Base-by-base conservation (phyloP, 1,140 invertebrate genomes). In the Cecropterus lyciades region DNA sequence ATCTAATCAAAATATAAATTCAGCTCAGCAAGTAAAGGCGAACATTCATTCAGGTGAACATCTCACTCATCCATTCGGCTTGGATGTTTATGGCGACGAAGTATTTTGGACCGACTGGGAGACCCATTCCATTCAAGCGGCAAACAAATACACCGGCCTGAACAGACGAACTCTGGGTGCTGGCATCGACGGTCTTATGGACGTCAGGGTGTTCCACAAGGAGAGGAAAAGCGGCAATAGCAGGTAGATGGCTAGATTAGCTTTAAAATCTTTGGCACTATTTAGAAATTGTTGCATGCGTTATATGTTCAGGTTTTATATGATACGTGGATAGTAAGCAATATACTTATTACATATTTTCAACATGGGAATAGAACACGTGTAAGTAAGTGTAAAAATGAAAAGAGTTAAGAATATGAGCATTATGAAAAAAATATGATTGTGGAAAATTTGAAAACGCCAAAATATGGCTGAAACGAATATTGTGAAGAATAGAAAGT, bases 81-180 rank as follows among this genome's bases (percentile, higher is more conserved):
- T 99, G 57, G 95, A 97, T 49, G 94, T 99, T 0, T 97, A 96
- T 85, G 96, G 96, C 33, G 95, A 97, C 53, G 94, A 95, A 59
- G 93, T 99, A 0, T 98, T 96, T 75, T 99, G 98, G 97, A 97
- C 96, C 0, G 98, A 99, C 77, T 96, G 96, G 95, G 93, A 95
- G 3, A 96, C 95, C 0, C 93, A 93, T 57, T 95, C 95, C 7
- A 96, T 98, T 20, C 95, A 96, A 85, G 94, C 94, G 33, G 96
- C 96, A 5, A 95, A 97, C 72, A 97, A 97, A 81, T 84, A 94
- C 24, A 96, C 94, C 5, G 96, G 96, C 11, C 93, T 93, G 71
- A 94, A 95, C 70, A 79, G 94, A 27, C 94, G 93, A 13, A 93
- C 95, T 4, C 78, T 96, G 0, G 94, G 95, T 30, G 94, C 94